Percentiles rank a stretch among this genome's conserved stretches.
Evolutionary conservation across 2,888 invertebrate species (phyloP).

Genomic region (Acanthosepion pharaonis): DNA sequence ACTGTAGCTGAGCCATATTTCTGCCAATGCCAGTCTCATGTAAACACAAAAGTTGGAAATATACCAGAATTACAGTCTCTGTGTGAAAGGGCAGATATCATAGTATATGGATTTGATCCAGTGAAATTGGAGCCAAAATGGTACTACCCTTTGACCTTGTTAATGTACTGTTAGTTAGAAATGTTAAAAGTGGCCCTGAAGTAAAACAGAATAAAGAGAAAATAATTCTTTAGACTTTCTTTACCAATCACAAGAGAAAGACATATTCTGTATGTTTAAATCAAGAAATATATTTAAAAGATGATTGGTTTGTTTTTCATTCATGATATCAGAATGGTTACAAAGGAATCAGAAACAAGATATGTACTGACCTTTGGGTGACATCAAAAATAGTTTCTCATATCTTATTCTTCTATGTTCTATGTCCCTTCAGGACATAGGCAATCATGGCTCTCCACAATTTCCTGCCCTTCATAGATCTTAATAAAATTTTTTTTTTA

Average conservation of each 20-base stretch:
- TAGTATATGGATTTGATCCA: conserved; percentile 21
- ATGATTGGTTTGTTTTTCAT: too few relatives aligned
- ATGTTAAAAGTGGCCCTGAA: background rate
- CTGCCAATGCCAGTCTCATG: conserved; percentile 33
- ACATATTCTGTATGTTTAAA: background rate
- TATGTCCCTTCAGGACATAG: too few relatives aligned
- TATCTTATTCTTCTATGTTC: too few relatives aligned
- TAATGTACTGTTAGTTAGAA: background rate
- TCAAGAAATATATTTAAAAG: background rate
- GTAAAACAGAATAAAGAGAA: background rate
- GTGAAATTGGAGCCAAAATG: background rate
- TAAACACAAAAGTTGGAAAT: background rate
- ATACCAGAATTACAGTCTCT: background rate
- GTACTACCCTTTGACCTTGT: background rate
- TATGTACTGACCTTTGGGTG: too few relatives aligned
- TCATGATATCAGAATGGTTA: too few relatives aligned
- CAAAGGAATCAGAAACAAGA: too few relatives aligned
- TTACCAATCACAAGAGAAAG: background rate
- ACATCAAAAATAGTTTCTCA: too few relatives aligned
- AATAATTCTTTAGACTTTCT: background rate
- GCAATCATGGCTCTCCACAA: too few relatives aligned
- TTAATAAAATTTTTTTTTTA: too few relatives aligned
- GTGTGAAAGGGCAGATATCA: conserved; percentile 22
- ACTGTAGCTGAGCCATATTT: background rate
- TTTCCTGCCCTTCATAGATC: too few relatives aligned